Evolutionary conservation across 2,888 invertebrate species (phyloP).

Genomic region (Callinectes sapidus): DNA sequence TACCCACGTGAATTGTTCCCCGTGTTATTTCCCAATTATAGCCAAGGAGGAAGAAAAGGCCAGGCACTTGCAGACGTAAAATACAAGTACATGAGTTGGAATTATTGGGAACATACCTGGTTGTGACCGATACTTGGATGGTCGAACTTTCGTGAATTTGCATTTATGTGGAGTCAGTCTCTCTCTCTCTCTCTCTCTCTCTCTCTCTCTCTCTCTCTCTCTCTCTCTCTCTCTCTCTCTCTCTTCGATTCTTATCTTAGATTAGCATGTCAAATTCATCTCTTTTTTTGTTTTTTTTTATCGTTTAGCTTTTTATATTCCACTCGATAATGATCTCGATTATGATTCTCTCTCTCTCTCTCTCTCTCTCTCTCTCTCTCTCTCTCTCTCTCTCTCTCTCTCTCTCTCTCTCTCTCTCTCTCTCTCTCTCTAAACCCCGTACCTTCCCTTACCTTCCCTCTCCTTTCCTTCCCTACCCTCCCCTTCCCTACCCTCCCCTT

Average conservation of each 20-base stretch:
- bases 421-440: not conserved
- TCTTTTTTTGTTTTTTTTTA: no score
- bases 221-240: no score
- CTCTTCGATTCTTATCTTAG: no score
- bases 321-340: not conserved
- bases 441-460: not conserved
- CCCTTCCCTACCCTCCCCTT: not conserved
- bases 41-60: not conserved
- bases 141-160: no score
- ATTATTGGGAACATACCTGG: not conserved
- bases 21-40: slow-evolving; percentile 3
- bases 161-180: no score
- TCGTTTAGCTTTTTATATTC: not conserved
- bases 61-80: not conserved
- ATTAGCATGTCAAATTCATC: no score
- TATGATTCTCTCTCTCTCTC: not conserved
- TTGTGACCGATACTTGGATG: no score
- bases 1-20: not conserved
- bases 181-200: not conserved
- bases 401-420: not conserved
- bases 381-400: slow-evolving; percentile 1
- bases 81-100: not conserved
- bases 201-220: no score
- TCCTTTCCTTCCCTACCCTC: not conserved
- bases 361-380: not conserved